phyloP scores from a whole-genome alignment of 2,113 vertebrate genomes.

The Vidua chalybeata region DNA sequence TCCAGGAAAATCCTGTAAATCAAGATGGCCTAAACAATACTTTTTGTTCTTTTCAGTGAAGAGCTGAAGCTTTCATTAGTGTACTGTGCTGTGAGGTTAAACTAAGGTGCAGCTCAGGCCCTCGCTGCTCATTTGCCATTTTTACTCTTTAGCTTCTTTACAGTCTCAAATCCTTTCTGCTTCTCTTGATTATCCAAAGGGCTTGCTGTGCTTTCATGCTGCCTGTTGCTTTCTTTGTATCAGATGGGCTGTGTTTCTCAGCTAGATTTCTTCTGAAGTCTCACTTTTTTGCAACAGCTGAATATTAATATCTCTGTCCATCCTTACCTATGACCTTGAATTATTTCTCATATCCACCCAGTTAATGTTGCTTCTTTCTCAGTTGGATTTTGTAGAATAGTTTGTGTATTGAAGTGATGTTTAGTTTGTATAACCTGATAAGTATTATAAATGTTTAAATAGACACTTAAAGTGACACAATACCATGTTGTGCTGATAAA shows the following conservation, averaged over 20 bases:
- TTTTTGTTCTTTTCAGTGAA: not conserved
- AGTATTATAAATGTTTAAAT: not conserved
- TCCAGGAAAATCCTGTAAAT: not conserved
- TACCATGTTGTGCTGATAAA: not conserved
- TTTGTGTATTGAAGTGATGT: not conserved
- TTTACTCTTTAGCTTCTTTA: not conserved
- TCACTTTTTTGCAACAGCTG: not conserved
- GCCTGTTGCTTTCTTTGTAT: not conserved
- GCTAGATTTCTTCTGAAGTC: not conserved
- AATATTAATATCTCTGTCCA: not conserved
- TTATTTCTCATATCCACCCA: not conserved
- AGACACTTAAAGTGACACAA: not conserved
- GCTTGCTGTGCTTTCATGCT: not conserved
- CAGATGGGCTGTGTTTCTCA: not conserved
- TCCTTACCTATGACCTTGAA: not conserved
- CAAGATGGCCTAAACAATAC: not conserved
- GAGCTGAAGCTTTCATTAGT: not conserved
- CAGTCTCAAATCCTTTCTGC: not conserved
- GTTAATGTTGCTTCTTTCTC: not conserved
- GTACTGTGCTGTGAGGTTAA: not conserved
- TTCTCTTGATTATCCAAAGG: not conserved
- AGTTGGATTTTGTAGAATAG: not conserved
- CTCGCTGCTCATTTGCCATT: not conserved
- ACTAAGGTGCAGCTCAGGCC: not conserved
- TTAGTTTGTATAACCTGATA: not conserved